These are phyloP conservation scores for Magallana angulata DNA, from an alignment of 1,140 invertebrate genomes.

Conservation along the genomic window DNA sequence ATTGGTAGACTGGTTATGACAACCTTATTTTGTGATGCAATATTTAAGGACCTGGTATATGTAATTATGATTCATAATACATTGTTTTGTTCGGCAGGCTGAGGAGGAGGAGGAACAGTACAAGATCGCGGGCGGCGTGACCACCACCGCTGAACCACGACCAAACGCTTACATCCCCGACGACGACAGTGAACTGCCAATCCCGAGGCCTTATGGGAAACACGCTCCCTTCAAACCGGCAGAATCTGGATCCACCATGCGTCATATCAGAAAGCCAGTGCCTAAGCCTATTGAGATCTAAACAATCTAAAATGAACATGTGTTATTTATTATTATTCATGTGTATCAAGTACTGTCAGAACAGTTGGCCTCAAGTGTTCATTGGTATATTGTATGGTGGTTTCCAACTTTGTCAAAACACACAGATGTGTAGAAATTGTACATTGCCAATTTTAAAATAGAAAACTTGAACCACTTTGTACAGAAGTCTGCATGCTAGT, in stretches of 20 bases:
- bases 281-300: constrained; percentile 80
- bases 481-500: background rate
- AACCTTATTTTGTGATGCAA: too few relatives aligned
- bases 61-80: too few relatives aligned
- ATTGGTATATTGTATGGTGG: background rate
- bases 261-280: constrained; percentile 79
- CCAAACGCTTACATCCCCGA: constrained; percentile 80
- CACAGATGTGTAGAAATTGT: too few relatives aligned
- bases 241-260: constrained; percentile 77
- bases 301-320: constrained; percentile 2
- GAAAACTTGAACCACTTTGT: too few relatives aligned
- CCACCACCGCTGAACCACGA: constrained; percentile 78
- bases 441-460: too few relatives aligned
- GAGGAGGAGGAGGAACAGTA: constrained; percentile 78
- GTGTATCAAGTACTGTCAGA: background rate
- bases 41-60: too few relatives aligned
- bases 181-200: constrained; percentile 78
- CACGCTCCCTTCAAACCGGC: constrained; percentile 79
- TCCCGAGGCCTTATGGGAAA: constrained; percentile 79
- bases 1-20: too few relatives aligned
- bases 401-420: background rate
- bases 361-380: background rate
- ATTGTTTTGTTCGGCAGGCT: constrained; percentile 58
- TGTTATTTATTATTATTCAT: background rate
- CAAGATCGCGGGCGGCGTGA: constrained; percentile 75